Evolutionary conservation across 2,797 vertebrate species (phyloP).

Genomic region (Rhabdophis nuchalis): DNA sequence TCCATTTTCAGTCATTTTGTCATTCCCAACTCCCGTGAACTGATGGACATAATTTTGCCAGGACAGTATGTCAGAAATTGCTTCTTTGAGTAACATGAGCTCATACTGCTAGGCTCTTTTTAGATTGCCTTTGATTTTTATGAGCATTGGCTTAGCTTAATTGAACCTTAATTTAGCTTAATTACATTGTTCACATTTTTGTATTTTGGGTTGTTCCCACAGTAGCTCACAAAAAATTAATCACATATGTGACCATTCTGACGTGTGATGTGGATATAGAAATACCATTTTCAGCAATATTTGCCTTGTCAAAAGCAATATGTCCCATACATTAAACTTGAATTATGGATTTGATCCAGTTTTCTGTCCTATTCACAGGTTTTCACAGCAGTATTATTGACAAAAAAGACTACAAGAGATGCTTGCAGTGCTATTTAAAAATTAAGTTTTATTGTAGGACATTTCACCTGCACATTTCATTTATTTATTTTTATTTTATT

Average conservation of each 20-base stretch:
- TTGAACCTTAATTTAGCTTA: neutral
- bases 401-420: neutral
- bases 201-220: neutral
- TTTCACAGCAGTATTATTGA: neutral
- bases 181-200: neutral
- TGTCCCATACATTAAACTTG: neutral
- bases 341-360: neutral
- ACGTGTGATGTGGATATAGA: neutral
- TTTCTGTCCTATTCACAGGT: neutral
- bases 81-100: neutral
- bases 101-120: neutral
- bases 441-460: neutral
- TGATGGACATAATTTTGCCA: neutral
- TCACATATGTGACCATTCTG: neutral
- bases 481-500: no score
- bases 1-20: neutral
- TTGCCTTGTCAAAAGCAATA: neutral
- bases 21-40: neutral
- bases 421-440: neutral
- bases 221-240: neutral
- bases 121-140: neutral
- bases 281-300: neutral
- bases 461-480: neutral
- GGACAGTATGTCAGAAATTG: neutral
- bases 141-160: neutral